Conservation (phyloP, 2,797 vertebrate genomes). For the Lutjanus campechanus region DNA sequence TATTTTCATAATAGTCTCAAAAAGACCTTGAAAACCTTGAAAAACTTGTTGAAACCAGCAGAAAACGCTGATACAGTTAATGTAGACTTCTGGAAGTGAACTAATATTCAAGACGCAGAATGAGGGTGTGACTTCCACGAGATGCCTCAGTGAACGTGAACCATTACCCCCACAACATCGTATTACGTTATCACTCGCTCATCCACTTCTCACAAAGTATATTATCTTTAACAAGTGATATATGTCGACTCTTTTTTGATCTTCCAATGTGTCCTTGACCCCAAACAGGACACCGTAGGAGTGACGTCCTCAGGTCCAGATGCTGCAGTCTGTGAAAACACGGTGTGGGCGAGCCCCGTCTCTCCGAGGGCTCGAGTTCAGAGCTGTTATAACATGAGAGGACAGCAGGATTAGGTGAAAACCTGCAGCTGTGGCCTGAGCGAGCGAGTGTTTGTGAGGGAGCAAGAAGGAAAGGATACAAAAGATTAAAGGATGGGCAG, state of each 20-base stretch:
- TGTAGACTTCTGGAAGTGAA: background rate
- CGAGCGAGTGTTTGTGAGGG: conserved; percentile 43
- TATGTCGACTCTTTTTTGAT: conserved; percentile 66
- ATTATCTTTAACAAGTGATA: conserved; percentile 73
- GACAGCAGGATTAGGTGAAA: conserved; percentile 78
- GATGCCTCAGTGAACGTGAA: background rate
- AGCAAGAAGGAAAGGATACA: conserved; percentile 32
- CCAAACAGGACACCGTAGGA: conserved; percentile 68
- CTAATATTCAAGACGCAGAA: background rate
- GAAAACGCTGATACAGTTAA: background rate
- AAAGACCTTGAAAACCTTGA: no score
- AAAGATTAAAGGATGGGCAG: conserved; percentile 61
- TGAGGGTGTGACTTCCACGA: conserved; percentile 1
- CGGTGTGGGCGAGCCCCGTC: conserved; percentile 70
- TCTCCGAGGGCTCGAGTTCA: conserved; percentile 73
- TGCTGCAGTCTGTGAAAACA: conserved; percentile 80
- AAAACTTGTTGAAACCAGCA: no score
- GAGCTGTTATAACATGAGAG: conserved; percentile 81
- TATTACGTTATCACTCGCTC: conserved; percentile 34
- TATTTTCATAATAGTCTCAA: no score
- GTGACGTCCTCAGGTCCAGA: conserved; percentile 71
- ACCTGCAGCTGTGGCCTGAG: conserved; percentile 73
- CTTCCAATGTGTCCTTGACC: conserved; percentile 73
- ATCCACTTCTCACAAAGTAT: conserved; percentile 42
- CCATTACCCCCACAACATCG: background rate